These are phyloP conservation scores for Chymomyza costata DNA, from an alignment of 1,140 invertebrate species.

Conservation along the genomic window DNA sequence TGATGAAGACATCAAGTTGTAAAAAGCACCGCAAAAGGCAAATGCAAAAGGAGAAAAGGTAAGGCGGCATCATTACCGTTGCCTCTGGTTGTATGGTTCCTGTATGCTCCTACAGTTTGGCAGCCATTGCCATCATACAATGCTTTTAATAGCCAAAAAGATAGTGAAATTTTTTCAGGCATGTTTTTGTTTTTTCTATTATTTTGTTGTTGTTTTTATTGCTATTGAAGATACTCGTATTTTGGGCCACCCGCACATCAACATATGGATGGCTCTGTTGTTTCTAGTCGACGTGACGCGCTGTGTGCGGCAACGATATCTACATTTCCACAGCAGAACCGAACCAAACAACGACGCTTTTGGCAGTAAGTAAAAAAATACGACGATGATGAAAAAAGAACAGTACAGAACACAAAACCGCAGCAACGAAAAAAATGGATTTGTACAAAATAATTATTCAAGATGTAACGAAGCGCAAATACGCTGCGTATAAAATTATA, in stretches of 20 bases:
- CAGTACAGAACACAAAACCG: constrained; percentile 17
- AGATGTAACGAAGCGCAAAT: constrained; percentile 19
- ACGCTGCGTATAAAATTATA: too few relatives aligned
- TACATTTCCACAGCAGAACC: constrained; percentile 19
- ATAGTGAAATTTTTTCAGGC: constrained; percentile 57
- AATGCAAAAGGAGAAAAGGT: constrained; percentile 34
- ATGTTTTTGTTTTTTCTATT: constrained; percentile 15
- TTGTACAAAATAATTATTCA: too few relatives aligned
- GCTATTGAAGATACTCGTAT: not conserved
- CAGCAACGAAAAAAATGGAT: constrained; percentile 10
- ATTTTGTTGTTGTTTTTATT: constrained; percentile 15
- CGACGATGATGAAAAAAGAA: constrained; percentile 13
- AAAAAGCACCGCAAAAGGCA: constrained; percentile 44
- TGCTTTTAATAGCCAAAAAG: constrained; percentile 20
- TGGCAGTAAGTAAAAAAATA: too few relatives aligned
- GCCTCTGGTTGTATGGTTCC: too few relatives aligned
- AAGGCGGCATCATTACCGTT: constrained; percentile 1
- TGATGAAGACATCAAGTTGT: constrained; percentile 71
- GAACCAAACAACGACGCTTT: constrained; percentile 34
- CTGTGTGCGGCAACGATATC: constrained; percentile 28
- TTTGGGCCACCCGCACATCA: constrained; percentile 42
- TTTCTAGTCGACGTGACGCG: constrained; percentile 38
- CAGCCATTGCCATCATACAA: constrained; percentile 20
- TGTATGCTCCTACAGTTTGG: constrained; percentile 34
- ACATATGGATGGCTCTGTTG: constrained; percentile 10